Base-by-base conservation (phyloP, 1,140 invertebrate genomes). In the Bombus sibiricus region DNA sequence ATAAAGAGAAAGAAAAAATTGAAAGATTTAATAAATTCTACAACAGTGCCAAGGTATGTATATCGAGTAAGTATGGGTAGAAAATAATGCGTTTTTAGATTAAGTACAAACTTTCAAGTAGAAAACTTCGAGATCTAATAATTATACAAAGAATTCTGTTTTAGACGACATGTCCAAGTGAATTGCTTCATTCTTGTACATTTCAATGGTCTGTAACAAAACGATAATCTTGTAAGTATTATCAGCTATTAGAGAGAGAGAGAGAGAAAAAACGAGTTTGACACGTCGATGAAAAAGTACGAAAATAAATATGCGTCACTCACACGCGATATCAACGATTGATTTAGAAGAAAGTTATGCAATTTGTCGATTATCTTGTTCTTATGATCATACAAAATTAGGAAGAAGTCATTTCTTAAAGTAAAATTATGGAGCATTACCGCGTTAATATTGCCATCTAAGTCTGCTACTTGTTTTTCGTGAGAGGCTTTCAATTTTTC, bases 401-500 rank as follows among this genome's bases (percentile, higher is more conserved):
- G 43, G 28, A 34, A 83, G 57, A 5, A 78, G 15, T 66, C 28
- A 62, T 73, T 43, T 71, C 62, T 75, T 79, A 69, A 75, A n/a
- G 66, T 81, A n/a, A 74, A 75, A 57, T 34, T 32, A 71, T 4
- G 8, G 82, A n/a, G 73, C 95, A 95, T 96, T 95, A 98, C 98
- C 95, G 97, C 97, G 91, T 98, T 97, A 87, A 99, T 97, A 93
- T 99, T 98, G 92, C 98, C 98, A 72, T 97, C 96, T 81, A 99
- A 96, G 90, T 98, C 97, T 87, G 98, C 97, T 80, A 98, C 96
- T 95, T 99, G 98, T 92, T 99, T 99, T 64, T 98, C 97, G 92
- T 99, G 99, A 3, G 97, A 96, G 28, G 97, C 97, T 92, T 98
- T 98, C 57, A 99, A 95, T 92, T 98, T 98, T 90, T 99, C 99